Conservation (phyloP, 2,888 invertebrate species). For the Antheraea yamamai region DNA sequence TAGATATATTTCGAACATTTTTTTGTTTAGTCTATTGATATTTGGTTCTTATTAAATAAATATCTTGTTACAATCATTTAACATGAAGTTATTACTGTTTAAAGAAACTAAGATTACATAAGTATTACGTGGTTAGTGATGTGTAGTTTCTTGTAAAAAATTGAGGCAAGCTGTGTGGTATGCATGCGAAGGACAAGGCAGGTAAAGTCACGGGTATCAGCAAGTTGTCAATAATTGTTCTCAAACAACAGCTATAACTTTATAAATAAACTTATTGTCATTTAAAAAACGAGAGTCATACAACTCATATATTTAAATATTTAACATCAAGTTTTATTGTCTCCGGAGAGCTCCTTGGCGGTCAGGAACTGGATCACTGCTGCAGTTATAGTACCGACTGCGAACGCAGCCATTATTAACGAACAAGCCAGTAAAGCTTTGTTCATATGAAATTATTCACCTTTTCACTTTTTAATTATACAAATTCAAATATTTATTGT, state of each 20-base stretch:
- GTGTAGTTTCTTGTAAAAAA: too few relatives aligned
- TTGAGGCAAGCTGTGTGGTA: too few relatives aligned
- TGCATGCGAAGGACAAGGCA: too few relatives aligned
- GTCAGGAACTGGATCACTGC: conserved; percentile 51
- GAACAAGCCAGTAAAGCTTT: conserved; percentile 53
- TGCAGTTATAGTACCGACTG: conserved; percentile 45
- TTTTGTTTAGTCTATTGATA: too few relatives aligned
- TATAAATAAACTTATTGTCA: background rate
- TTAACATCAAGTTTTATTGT: background rate
- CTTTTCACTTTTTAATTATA: background rate
- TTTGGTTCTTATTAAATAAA: too few relatives aligned
- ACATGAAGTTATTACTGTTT: too few relatives aligned
- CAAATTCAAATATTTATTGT: background rate
- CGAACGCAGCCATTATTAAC: conserved; percentile 57
- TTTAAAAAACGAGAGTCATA: background rate
- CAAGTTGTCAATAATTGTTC: background rate
- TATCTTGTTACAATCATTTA: too few relatives aligned
- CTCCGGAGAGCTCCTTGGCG: background rate
- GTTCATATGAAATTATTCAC: conserved; percentile 36
- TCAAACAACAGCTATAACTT: background rate
- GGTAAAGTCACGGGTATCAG: too few relatives aligned
- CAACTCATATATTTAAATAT: background rate
- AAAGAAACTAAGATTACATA: too few relatives aligned
- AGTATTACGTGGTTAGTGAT: too few relatives aligned
- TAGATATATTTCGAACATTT: too few relatives aligned